Evolutionary conservation across 2,888 invertebrate species (phyloP).

Genomic region (Drosophila anomelani): DNA sequence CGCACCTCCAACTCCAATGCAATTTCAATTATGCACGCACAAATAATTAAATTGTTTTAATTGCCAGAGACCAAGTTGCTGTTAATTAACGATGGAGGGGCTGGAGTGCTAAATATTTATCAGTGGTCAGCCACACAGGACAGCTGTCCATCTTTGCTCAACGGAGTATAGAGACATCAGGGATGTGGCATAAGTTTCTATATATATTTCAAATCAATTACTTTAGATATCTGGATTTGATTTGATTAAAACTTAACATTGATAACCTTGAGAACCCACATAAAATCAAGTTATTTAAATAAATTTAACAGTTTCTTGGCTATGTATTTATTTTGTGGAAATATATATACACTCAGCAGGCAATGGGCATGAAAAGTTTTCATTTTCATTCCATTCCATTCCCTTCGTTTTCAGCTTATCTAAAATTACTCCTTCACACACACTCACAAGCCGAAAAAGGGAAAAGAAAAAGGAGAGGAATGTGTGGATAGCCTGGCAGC

Average conservation of each 20-base stretch:
- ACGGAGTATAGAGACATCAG: background rate
- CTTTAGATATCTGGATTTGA: background rate
- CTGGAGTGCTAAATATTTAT: conserved; percentile 41
- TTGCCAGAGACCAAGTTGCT: conserved; percentile 64
- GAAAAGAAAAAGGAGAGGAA: conserved; percentile 24
- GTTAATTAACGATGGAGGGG: conserved; percentile 59
- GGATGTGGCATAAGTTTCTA: background rate
- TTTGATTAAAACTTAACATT: background rate
- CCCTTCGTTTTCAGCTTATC: conserved; percentile 70
- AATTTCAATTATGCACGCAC: conserved; percentile 77
- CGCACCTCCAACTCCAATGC: conserved; percentile 49
- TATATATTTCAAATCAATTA: background rate
- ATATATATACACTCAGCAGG: conserved; percentile 1
- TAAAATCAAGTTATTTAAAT: background rate
- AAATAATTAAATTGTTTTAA: conserved; percentile 77
- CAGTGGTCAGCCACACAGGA: conserved; percentile 37
- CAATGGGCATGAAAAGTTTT: conserved; percentile 41
- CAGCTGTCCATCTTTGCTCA: conserved; percentile 17
- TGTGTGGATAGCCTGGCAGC: conserved; percentile 55
- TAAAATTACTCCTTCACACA: conserved; percentile 70
- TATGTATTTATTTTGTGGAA: background rate
- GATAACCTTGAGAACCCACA: background rate
- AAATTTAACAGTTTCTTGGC: background rate
- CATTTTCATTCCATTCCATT: conserved; percentile 58
- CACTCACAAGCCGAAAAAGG: conserved; percentile 22